Percentiles rank a stretch among this genome's conserved stretches.
Evolutionary conservation across 1,140 invertebrate genomes (phyloP).

Genomic region (Drosophila parvula): DNA sequence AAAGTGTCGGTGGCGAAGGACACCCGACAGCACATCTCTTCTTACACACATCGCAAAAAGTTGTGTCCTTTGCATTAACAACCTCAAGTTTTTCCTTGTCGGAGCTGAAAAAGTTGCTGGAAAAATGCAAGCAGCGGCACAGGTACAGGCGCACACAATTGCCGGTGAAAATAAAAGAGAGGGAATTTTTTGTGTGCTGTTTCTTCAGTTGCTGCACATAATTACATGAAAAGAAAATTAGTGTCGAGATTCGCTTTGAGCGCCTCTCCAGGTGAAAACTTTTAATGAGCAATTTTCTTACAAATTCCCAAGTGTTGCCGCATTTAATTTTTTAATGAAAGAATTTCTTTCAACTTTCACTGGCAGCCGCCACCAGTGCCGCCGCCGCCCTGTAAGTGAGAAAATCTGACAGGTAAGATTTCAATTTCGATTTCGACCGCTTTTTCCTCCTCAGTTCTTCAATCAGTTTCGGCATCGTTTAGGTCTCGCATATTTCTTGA

Average conservation of each 20-base stretch:
- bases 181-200: conserved; percentile 24
- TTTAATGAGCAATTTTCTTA: conserved; percentile 82
- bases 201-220: conserved; percentile 65
- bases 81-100: conserved; percentile 32
- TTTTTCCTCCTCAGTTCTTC: conserved; percentile 7
- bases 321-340: conserved; percentile 82
- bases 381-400: neutral
- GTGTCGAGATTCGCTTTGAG: conserved; percentile 78
- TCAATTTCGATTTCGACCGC: conserved; percentile 13
- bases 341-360: conserved; percentile 24
- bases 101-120: conserved; percentile 26
- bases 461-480: conserved; percentile 48
- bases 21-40: neutral
- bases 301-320: conserved; percentile 77
- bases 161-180: conserved; percentile 28
- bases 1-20: neutral
- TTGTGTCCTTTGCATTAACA: conserved; percentile 31
- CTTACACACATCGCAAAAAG: conserved; percentile 25
- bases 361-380: neutral
- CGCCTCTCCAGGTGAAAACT: conserved; percentile 76
- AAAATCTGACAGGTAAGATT: conserved; percentile 28
- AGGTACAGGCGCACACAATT: conserved; percentile 33
- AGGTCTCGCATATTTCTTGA: conserved; percentile 23
- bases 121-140: conserved; percentile 40
- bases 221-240: conserved; percentile 80